Conservation (phyloP, 2,797 vertebrate species). For the Sebastiscus tertius region DNA sequence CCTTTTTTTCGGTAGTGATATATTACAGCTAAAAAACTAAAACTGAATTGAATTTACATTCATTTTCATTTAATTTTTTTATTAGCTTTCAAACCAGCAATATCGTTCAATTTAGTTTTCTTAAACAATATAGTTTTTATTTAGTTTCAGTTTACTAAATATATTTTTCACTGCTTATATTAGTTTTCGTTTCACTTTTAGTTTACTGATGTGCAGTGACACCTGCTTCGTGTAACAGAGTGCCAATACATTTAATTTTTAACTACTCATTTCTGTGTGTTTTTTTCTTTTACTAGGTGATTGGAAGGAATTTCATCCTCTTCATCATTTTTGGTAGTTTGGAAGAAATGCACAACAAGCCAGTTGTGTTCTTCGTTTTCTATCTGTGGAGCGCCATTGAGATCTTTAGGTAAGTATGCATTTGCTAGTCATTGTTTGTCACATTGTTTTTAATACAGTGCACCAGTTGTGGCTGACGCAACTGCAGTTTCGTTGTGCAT, state of each 20-base stretch:
- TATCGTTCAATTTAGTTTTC: too few species aligned
- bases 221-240: background rate
- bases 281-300: conserved; percentile 77
- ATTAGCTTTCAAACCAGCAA: too few species aligned
- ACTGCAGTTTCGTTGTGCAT: background rate
- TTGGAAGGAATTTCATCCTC: conserved; percentile 94
- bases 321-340: conserved; percentile 92
- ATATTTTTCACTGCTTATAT: too few species aligned
- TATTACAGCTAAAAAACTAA: too few species aligned
- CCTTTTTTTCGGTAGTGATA: too few species aligned
- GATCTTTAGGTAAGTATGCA: conserved; percentile 88
- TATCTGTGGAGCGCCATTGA: conserved; percentile 93
- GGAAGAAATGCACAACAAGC: conserved; percentile 94
- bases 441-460: background rate
- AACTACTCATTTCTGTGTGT: background rate
- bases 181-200: too few species aligned
- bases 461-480: background rate
- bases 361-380: conserved; percentile 95
- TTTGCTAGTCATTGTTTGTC: background rate
- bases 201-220: background rate
- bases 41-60: too few species aligned
- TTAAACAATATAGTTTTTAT: too few species aligned
- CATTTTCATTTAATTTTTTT: too few species aligned
- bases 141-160: too few species aligned
- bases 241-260: background rate